Percentiles rank a stretch among this genome's conserved stretches.
phyloP scores from a whole-genome alignment of 2,888 invertebrate genomes.

The Drosophila birchii region DNA sequence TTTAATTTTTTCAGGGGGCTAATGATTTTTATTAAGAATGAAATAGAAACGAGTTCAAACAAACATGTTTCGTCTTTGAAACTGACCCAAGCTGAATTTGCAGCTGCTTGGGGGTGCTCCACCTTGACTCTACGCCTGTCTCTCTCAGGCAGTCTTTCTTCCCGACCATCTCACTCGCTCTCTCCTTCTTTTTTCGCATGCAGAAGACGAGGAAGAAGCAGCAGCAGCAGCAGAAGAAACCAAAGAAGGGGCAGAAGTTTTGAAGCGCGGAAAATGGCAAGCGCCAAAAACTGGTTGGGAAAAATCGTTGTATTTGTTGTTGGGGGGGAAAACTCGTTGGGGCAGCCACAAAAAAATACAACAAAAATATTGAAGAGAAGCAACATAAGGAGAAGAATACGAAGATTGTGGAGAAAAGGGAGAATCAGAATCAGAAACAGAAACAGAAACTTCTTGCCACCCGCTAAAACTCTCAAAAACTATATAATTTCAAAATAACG shows the following conservation, averaged over 20 bases:
- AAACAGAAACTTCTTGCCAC: constrained; percentile 56
- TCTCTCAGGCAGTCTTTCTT: constrained; percentile 18
- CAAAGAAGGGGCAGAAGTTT: constrained; percentile 41
- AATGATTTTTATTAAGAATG: constrained; percentile 3
- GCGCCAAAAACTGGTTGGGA: constrained; percentile 76
- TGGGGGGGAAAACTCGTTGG: constrained; percentile 63
- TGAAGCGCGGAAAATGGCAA: constrained; percentile 77
- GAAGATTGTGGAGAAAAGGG: constrained; percentile 55
- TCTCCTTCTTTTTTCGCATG: constrained; percentile 26
- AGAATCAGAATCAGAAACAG: constrained; percentile 17
- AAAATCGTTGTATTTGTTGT: constrained; percentile 53
- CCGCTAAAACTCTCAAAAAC: constrained; percentile 39
- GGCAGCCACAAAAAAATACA: constrained; percentile 53
- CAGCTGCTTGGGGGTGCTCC: constrained; percentile 41
- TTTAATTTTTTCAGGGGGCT: background rate
- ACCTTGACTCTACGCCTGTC: constrained; percentile 20
- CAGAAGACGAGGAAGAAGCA: constrained; percentile 7
- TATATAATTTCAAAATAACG: constrained; percentile 12
- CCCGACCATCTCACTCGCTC: constrained; percentile 10
- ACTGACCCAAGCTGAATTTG: constrained; percentile 37
- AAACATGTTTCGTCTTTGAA: constrained; percentile 50
- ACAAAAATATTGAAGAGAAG: constrained; percentile 11
- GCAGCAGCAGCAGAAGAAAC: constrained; percentile 10
- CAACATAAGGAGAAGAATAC: constrained; percentile 44
- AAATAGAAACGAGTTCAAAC: constrained; percentile 37